Conservation (phyloP, 2,113 vertebrate genomes). For the Scortum barcoo region DNA sequence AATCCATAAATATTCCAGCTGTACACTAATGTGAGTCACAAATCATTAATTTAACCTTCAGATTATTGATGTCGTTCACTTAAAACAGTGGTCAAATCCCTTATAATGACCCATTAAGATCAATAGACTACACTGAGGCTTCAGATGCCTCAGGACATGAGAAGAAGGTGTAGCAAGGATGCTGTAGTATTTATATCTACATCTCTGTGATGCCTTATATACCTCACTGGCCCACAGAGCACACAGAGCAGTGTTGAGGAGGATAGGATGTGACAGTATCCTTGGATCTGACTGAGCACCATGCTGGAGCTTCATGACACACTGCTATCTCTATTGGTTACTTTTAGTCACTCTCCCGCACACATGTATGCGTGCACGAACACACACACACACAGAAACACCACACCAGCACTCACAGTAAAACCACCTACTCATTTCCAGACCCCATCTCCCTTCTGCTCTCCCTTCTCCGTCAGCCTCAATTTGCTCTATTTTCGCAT, state of each 20-base stretch:
- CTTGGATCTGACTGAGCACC: constrained; percentile 67
- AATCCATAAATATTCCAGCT: background rate
- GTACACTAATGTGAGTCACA: background rate
- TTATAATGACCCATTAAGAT: constrained; percentile 29
- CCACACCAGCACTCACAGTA: background rate
- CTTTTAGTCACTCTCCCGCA: constrained; percentile 51
- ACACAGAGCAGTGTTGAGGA: constrained; percentile 49
- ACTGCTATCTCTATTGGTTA: constrained; percentile 50
- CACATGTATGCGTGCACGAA: background rate
- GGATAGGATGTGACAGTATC: constrained; percentile 73
- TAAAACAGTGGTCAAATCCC: constrained; percentile 3
- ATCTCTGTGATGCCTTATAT: constrained; percentile 42
- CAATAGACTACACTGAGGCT: constrained; percentile 3
- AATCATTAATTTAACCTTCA: constrained; percentile 6
- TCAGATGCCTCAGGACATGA: constrained; percentile 38
- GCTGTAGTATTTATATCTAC: constrained; percentile 61
- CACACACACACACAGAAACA: background rate
- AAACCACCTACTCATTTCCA: constrained; percentile 45
- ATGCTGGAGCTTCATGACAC: constrained; percentile 58
- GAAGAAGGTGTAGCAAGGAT: constrained; percentile 43
- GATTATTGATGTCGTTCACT: background rate
- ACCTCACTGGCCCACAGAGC: constrained; percentile 43
- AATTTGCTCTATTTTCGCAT: constrained; percentile 43
- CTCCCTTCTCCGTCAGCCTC: constrained; percentile 4
- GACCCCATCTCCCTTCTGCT: constrained; percentile 20